Evolutionary conservation across 2,113 vertebrate species (phyloP).

Genomic region (Albula goreensis): DNA sequence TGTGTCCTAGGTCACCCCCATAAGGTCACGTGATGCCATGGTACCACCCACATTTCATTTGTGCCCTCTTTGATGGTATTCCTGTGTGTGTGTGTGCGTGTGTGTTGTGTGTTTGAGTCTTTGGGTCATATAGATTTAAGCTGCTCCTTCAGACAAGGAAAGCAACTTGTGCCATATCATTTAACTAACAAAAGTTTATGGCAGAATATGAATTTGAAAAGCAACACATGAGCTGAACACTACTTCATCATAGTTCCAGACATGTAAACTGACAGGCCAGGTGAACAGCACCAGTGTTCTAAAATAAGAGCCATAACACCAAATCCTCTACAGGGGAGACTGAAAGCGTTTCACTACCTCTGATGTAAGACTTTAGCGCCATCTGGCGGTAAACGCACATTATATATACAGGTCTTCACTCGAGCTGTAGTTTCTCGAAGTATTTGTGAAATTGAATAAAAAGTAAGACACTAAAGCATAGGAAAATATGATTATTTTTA

Average conservation of each 20-base stretch:
- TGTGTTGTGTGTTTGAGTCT: background rate
- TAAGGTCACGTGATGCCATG: background rate
- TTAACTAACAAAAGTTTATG: too few relatives aligned
- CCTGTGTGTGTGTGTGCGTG: too few relatives aligned
- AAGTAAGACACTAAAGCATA: too few relatives aligned
- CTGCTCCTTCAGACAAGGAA: background rate
- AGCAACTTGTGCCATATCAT: background rate
- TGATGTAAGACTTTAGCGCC: slow-evolving; percentile 7
- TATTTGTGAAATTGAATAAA: too few relatives aligned
- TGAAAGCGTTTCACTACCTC: background rate
- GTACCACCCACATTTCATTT: background rate
- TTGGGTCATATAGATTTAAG: background rate
- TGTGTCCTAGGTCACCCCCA: background rate
- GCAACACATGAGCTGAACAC: background rate
- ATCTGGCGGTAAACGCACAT: slow-evolving; percentile 9
- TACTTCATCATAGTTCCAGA: too few relatives aligned
- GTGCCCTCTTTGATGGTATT: background rate
- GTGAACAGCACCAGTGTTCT: background rate
- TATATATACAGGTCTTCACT: background rate
- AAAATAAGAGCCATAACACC: background rate
- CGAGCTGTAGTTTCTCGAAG: too few relatives aligned
- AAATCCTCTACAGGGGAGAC: background rate
- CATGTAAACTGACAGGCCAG: background rate
- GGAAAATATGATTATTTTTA: too few relatives aligned
- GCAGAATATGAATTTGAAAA: too few relatives aligned